Evolutionary conservation across 2,113 vertebrate species (phyloP).

Genomic region (Thomomys bottae): DNA sequence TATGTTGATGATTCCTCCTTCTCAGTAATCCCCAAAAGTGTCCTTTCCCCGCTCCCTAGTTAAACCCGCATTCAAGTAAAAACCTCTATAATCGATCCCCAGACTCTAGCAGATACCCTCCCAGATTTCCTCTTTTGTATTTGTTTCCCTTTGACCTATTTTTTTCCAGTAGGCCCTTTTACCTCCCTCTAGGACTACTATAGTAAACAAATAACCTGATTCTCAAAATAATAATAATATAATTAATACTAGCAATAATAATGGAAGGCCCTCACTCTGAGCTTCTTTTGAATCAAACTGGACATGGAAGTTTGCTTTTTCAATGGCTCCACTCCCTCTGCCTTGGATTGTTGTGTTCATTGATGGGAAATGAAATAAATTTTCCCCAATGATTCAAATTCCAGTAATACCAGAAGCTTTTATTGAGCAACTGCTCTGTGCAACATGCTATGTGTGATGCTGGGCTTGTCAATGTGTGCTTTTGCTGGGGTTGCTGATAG

Average conservation of each 20-base stretch:
- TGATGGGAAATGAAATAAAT: neutral
- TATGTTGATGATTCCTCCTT: slow-evolving; percentile 70
- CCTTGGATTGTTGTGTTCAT: neutral
- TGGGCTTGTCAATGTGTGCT: neutral
- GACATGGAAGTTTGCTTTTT: neutral
- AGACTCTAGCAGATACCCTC: neutral
- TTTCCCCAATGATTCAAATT: neutral
- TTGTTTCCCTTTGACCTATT: neutral
- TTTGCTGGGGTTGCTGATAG: neutral
- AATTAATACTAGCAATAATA: too few species aligned
- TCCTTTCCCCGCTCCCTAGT: slow-evolving; percentile 22
- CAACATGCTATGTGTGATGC: neutral
- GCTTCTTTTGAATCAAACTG: slow-evolving; percentile 16
- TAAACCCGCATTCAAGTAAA: slow-evolving; percentile 57
- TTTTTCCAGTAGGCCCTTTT: neutral
- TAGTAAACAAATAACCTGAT: slow-evolving; percentile 25
- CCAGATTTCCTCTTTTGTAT: neutral
- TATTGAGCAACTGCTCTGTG: neutral
- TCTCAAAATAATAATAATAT: neutral
- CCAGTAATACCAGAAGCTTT: neutral
- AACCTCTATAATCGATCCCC: neutral
- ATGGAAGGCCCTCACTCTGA: neutral
- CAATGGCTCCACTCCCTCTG: neutral
- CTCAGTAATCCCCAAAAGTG: slow-evolving; percentile 57
- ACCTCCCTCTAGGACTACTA: neutral